phyloP scores from a whole-genome alignment of 1,140 invertebrate species.

The Drepana arcuata region DNA sequence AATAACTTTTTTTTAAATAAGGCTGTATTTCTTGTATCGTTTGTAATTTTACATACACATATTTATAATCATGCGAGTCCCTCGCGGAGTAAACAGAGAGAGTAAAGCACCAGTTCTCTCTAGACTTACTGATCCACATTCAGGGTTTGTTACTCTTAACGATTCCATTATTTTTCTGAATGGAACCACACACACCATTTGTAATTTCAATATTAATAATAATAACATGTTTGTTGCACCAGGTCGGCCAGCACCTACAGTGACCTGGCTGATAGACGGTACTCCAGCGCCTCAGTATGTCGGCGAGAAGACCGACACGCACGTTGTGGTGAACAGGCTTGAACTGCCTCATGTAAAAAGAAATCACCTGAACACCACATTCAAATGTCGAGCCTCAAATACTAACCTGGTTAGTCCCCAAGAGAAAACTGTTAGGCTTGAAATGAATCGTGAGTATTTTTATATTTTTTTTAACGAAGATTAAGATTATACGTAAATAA shows the following conservation, averaged over 20 bases:
- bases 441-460: conserved; percentile 82
- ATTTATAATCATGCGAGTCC: no score
- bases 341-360: conserved; percentile 80
- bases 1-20: no score
- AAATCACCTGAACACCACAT: conserved; percentile 85
- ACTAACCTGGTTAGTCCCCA: conserved; percentile 86
- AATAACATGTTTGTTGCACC: conserved; percentile 24
- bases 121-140: no score
- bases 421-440: conserved; percentile 83
- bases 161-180: no score
- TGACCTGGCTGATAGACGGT: conserved; percentile 86
- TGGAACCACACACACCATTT: background rate
- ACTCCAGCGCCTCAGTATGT: conserved; percentile 74
- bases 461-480: no score
- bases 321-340: conserved; percentile 84
- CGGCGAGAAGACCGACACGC: conserved; percentile 76
- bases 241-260: conserved; percentile 86
- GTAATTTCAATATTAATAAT: no score
- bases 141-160: no score
- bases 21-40: no score
- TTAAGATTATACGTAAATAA: no score
- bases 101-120: no score
- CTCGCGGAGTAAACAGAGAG: no score
- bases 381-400: conserved; percentile 89
- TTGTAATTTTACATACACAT: no score